Base-by-base conservation (phyloP, 2,888 invertebrate genomes). In the Apotomis capreana region DNA sequence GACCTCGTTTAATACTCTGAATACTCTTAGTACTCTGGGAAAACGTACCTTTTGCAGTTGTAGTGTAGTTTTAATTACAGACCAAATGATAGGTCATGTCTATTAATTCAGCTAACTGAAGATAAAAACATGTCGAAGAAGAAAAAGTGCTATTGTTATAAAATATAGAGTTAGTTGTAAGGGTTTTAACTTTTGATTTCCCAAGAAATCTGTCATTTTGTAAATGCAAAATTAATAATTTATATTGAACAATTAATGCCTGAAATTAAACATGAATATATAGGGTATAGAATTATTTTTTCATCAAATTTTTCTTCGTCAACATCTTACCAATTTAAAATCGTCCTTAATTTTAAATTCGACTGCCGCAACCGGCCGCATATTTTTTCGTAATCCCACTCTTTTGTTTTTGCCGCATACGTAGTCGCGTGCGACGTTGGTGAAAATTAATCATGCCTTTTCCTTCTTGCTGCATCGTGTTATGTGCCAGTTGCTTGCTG, bases 361-460 rank as follows among this genome's bases (percentile, higher is more conserved):
- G 70, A 69, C 74, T 61, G 74, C 81, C 78, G 81, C 81, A 75
- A 79, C 78, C 76, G 76, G 77, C 75, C 77, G 80, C 79, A 76
- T 81, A 73, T 70, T 74, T 79, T 82, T 81, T 83, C 81, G 79
- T 83, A 86, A 87, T 80, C 81, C 77, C 79, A 76, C 79, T 75
- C 79, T 81, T 81, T 77, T 81, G 80, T 81, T 79, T 82, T 78
- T 81, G 78, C 81, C 81, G 81, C 74, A 63, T 78, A 73, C 75
- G 78, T 78, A 78, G 78, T 79, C 80, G 81, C 82, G 81, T 81
- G 83, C 80, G 78, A 81, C 77, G 76, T 69, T 71, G 80, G 83
- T 83, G 84, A 84, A 87, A 86, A 88, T 84, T 80, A 78, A 81
- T 79, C 74, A 77, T 74, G 78, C 76, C 79, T 85, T 84, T 87